A percentile compares a stretch with the other conserved stretches of the same genome.
Conservation (phyloP, 2,797 vertebrate species). For the Tamandua tetradactyla region DNA sequence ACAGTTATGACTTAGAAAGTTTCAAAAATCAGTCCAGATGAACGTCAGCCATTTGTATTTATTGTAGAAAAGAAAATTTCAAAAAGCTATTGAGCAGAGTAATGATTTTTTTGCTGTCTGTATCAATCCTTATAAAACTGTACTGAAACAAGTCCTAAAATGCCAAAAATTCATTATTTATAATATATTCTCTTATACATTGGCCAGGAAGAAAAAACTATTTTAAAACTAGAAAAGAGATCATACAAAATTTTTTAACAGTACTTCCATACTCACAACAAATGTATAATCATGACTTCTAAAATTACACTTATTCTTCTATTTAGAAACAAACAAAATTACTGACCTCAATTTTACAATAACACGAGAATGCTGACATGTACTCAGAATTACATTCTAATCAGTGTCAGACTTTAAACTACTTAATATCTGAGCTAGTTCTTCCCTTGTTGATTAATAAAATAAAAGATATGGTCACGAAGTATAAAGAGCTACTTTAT, state of each 20-base stretch:
- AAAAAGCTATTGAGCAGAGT: conserved; percentile 18
- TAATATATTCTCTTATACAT: neutral
- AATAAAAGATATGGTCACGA: neutral
- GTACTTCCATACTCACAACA: neutral
- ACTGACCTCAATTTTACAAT: neutral
- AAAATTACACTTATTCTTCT: neutral
- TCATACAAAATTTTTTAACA: neutral
- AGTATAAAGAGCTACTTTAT: neutral
- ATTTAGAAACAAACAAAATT: conserved; percentile 18
- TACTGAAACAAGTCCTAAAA: neutral
- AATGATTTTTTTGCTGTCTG: neutral
- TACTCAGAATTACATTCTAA: neutral
- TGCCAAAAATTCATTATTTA: conserved; percentile 37
- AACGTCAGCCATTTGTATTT: conserved; percentile 54
- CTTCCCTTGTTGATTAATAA: neutral
- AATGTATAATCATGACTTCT: neutral
- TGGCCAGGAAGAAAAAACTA: neutral
- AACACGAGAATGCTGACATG: neutral
- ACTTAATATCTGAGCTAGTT: neutral
- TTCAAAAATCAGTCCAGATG: conserved; percentile 48
- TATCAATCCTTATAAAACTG: neutral
- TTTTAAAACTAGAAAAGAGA: neutral
- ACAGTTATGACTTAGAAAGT: neutral
- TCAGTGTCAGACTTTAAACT: neutral
- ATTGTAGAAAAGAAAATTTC: conserved; percentile 46